These are phyloP conservation scores for Boloria euphrosyne DNA, from an alignment of 2,888 invertebrate species.

Conservation along the genomic window DNA sequence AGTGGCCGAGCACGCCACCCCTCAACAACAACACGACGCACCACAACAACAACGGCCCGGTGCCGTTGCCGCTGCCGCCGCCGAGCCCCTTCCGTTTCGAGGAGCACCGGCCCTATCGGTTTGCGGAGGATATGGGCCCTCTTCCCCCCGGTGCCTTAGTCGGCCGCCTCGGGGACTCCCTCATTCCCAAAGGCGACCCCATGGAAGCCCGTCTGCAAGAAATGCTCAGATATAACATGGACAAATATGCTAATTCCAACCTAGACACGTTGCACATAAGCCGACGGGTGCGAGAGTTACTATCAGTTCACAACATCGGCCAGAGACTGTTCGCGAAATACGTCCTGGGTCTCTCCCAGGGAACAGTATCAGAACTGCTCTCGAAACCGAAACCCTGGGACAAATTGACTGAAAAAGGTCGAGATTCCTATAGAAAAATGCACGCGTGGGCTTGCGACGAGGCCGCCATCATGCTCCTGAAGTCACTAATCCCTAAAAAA, in stretches of 20 bases:
- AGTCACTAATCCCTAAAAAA: conserved; percentile 99
- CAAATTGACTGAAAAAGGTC: conserved; percentile 99
- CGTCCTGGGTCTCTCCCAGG: conserved; percentile 97
- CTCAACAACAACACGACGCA: conserved; percentile 82
- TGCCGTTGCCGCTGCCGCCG: conserved; percentile 75
- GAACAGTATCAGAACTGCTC: conserved; percentile 98
- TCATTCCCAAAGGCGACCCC: conserved; percentile 95
- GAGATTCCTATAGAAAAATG: conserved; percentile 99
- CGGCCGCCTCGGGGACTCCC: conserved; percentile 92
- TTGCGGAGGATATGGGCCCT: conserved; percentile 90
- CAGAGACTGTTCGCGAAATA: conserved; percentile 99
- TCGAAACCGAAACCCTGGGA: conserved; percentile 99
- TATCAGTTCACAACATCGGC: conserved; percentile 98
- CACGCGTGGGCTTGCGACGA: conserved; percentile 99
- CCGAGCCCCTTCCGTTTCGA: conserved; percentile 90
- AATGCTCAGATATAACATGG: conserved; percentile 97
- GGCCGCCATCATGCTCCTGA: conserved; percentile 97
- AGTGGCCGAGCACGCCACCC: conserved; percentile 77
- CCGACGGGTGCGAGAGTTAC: conserved; percentile 94
- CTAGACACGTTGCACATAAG: conserved; percentile 98
- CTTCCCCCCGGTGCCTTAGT: conserved; percentile 91
- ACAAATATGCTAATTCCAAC: conserved; percentile 96
- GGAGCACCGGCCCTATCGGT: conserved; percentile 90
- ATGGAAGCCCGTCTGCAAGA: conserved; percentile 97
- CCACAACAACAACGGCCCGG: conserved; percentile 80